Evolutionary conservation across 2,888 invertebrate genomes (phyloP).

Genomic region (Pseudanteris insignis): DNA sequence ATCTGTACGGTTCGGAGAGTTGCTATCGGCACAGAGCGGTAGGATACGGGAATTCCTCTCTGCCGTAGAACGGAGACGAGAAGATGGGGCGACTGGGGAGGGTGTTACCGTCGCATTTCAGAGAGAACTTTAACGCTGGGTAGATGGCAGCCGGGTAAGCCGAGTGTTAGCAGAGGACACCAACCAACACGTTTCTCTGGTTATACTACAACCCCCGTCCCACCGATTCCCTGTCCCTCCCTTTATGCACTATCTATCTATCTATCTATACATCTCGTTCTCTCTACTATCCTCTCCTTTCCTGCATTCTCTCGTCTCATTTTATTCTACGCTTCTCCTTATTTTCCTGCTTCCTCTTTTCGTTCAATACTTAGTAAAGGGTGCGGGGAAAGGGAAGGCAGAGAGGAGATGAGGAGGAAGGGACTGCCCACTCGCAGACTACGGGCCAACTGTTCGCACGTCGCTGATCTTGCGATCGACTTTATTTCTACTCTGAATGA

Average conservation of each 20-base stretch:
- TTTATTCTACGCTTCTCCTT: conserved; percentile 42
- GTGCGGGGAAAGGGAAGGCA: too few species aligned
- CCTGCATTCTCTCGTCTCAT: conserved; percentile 31
- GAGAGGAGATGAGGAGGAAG: too few species aligned
- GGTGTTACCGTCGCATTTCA: conserved; percentile 62
- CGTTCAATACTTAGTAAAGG: conserved; percentile 23
- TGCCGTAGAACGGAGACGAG: conserved; percentile 22
- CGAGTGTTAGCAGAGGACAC: conserved; percentile 27
- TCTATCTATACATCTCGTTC: conserved; percentile 46
- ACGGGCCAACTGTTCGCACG: conserved; percentile 37
- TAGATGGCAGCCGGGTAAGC: conserved; percentile 45
- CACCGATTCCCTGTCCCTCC: conserved; percentile 29
- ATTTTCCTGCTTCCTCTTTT: conserved; percentile 57
- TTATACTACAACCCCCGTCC: conserved; percentile 51
- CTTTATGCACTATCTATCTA: conserved; percentile 46
- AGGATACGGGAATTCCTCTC: too few species aligned
- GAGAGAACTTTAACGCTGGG: conserved; percentile 55
- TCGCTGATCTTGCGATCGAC: conserved; percentile 33
- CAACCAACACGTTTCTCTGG: conserved; percentile 61
- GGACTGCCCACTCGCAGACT: conserved; percentile 27
- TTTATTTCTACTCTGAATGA: conserved; percentile 34
- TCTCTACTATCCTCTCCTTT: conserved; percentile 46
- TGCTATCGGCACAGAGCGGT: too few species aligned
- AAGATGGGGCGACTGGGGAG: conserved; percentile 43
- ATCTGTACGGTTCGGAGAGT: conserved; percentile 55